A percentile compares a stretch with the other conserved stretches of the same genome.
Conservation (phyloP, 2,888 invertebrate genomes). For the Drosophila crucigera region DNA sequence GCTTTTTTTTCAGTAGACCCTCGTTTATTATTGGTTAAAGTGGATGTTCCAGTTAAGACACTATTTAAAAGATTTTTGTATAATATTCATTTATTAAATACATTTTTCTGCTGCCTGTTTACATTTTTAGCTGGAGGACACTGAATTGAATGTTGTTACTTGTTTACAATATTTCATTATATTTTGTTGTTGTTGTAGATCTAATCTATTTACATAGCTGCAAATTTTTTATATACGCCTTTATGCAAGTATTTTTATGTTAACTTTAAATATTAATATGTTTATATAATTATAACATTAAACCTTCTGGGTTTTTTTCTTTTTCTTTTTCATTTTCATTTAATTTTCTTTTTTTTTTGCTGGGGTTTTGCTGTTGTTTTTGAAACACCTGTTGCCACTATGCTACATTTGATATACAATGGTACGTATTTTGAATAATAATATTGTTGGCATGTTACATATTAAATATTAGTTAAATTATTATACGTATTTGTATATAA, state of each 20-base stretch:
- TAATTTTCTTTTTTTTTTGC: constrained; percentile 2
- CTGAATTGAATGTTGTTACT: constrained; percentile 73
- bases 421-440: constrained; percentile 51
- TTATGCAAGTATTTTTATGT: constrained; percentile 29
- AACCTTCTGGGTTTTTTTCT: constrained; percentile 17
- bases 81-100: constrained; percentile 68
- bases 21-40: background rate
- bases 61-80: constrained; percentile 21
- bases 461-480: constrained; percentile 42
- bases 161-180: constrained; percentile 56
- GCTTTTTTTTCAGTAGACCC: constrained; percentile 5
- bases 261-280: constrained; percentile 36
- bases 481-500: constrained; percentile 43
- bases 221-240: constrained; percentile 52
- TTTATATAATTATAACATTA: constrained; percentile 38
- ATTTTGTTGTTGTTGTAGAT: constrained; percentile 36
- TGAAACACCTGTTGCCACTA: constrained; percentile 74
- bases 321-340: background rate
- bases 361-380: constrained; percentile 57
- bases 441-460: constrained; percentile 54
- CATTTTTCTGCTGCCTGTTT: constrained; percentile 66
- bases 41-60: background rate
- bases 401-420: constrained; percentile 62
- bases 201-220: constrained; percentile 71
- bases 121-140: constrained; percentile 77